Percentiles rank a stretch among this genome's conserved stretches.
Evolutionary conservation across 1,140 invertebrate species (phyloP).

Genomic region (Musca domestica): DNA sequence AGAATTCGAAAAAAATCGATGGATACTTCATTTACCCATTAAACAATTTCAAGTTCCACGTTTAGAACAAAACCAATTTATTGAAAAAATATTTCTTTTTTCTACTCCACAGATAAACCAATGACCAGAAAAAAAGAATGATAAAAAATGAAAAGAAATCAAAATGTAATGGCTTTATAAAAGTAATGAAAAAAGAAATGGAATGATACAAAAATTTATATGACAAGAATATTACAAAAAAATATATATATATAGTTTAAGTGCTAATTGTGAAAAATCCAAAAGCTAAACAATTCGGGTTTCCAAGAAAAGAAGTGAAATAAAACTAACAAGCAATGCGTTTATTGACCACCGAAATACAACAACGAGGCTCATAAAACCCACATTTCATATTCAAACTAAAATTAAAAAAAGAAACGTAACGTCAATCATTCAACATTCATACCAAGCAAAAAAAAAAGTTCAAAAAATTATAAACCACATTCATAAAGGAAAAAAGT

Average conservation of each 20-base stretch:
- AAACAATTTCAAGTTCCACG: too few species aligned
- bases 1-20: too few species aligned
- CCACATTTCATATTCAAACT: conserved; percentile 5
- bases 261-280: background rate
- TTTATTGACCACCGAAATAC: conserved; percentile 28
- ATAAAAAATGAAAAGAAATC: background rate
- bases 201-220: background rate
- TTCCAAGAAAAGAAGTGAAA: background rate
- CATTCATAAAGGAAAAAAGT: background rate
- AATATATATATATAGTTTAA: background rate
- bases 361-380: conserved; percentile 24
- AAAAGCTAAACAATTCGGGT: background rate
- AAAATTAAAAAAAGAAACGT: conserved; percentile 10
- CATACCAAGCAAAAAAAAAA: background rate
- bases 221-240: background rate
- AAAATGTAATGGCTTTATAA: conserved; percentile 8
- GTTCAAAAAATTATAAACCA: background rate
- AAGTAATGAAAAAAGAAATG: background rate
- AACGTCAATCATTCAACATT: background rate
- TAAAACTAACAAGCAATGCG: conserved; percentile 14
- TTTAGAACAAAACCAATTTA: too few species aligned
- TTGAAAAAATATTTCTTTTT: too few species aligned
- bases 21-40: too few species aligned
- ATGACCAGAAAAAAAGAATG: background rate
- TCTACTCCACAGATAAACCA: background rate